These are phyloP conservation scores for Tychaedon coryphoeus DNA, from an alignment of 2,113 vertebrate species.

Conservation along the genomic window DNA sequence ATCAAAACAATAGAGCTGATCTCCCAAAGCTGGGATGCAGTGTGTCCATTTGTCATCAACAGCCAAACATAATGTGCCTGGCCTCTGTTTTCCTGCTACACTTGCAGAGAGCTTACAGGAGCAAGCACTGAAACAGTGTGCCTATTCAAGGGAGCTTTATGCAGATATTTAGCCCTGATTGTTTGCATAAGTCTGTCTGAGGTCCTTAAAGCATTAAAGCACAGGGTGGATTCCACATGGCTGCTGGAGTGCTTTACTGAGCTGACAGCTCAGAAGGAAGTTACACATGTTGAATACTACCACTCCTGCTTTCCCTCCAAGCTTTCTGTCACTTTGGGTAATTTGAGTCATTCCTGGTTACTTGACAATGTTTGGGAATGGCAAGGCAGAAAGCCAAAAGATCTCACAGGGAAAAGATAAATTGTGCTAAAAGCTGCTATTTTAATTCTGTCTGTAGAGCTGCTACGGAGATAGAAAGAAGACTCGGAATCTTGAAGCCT, in stretches of 20 bases:
- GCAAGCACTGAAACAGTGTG: not conserved
- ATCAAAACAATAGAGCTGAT: not conserved
- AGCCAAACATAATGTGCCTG: not conserved
- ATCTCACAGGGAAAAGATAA: not conserved
- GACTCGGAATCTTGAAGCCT: conserved; percentile 87
- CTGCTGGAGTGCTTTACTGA: not conserved
- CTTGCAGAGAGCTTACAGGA: not conserved
- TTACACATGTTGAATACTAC: not conserved
- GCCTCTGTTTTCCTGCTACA: not conserved
- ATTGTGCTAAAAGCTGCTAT: not conserved
- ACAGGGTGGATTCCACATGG: not conserved
- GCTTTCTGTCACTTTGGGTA: not conserved
- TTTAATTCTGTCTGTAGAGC: conserved; percentile 68
- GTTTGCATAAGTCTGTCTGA: not conserved
- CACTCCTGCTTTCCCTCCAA: not conserved
- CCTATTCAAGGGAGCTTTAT: not conserved
- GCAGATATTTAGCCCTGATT: not conserved
- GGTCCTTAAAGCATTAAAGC: not conserved
- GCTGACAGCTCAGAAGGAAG: not conserved
- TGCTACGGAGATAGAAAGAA: conserved; percentile 85
- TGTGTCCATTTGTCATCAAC: not conserved
- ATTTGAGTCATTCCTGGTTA: not conserved
- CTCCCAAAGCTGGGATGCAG: not conserved
- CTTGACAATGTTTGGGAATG: not conserved
- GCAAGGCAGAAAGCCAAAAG: not conserved